Percentiles rank a stretch among this genome's conserved stretches.
Evolutionary conservation across 2,113 vertebrate species (phyloP).

Genomic region (Plotosus lineatus): DNA sequence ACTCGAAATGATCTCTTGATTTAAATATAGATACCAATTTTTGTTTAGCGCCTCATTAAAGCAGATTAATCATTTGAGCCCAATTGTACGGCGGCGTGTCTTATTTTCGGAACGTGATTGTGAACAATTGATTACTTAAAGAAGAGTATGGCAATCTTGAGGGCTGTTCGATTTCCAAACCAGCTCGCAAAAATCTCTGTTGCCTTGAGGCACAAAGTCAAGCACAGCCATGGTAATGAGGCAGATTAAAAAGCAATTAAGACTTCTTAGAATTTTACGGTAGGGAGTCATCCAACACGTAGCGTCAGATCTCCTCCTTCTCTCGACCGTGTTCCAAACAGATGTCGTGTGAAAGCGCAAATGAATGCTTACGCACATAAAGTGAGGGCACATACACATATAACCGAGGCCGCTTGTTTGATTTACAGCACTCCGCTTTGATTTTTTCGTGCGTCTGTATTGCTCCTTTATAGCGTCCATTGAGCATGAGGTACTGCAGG

Average conservation of each 20-base stretch:
- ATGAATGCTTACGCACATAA: background rate
- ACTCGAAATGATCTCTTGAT: too few relatives aligned
- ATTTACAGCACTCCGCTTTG: conserved; percentile 29
- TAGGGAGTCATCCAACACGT: conserved; percentile 1
- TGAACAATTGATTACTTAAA: background rate
- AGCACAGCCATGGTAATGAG: conserved; percentile 38
- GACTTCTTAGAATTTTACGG: background rate
- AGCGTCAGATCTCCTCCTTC: conserved; percentile 12
- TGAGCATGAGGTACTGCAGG: conserved; percentile 4
- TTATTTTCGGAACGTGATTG: background rate
- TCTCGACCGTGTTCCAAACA: conserved; percentile 11
- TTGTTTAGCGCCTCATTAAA: background rate
- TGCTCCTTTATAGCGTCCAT: conserved; percentile 34
- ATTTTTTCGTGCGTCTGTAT: conserved; percentile 39
- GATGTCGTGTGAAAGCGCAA: conserved; percentile 24
- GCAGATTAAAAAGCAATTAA: conserved; percentile 40
- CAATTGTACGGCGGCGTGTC: background rate
- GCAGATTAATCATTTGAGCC: background rate
- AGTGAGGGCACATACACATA: background rate
- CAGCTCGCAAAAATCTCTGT: background rate
- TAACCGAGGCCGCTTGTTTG: background rate
- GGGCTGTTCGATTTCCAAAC: background rate
- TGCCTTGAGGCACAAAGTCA: background rate
- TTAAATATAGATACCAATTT: background rate
- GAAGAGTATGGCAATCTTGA: background rate